Conservation (phyloP, 1,140 invertebrate genomes). For the Diorhabda carinulata region DNA sequence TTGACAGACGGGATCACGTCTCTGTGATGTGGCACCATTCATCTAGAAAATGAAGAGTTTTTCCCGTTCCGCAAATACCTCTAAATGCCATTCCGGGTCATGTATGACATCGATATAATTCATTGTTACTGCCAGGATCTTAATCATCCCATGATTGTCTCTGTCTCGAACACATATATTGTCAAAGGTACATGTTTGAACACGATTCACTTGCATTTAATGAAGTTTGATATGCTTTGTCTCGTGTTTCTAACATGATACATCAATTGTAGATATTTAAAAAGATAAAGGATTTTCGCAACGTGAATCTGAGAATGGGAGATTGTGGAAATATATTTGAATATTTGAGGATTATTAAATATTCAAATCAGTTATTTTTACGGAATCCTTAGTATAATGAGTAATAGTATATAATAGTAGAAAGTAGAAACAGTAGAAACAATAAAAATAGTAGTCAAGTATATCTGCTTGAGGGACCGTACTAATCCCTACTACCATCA, state of each 20-base stretch:
- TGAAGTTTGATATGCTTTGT: neutral
- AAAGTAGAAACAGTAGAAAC: too few species aligned
- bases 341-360: too few species aligned
- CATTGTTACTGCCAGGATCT: constrained; percentile 1
- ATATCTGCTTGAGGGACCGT: too few species aligned
- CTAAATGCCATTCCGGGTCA: neutral
- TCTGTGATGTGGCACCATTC: neutral
- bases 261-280: too few species aligned
- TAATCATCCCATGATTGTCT: neutral
- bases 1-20: neutral
- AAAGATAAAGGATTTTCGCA: too few species aligned
- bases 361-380: too few species aligned
- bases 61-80: constrained; percentile 1
- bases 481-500: too few species aligned
- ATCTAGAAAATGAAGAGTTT: neutral
- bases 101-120: neutral
- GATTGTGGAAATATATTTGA: too few species aligned
- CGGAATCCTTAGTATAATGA: too few species aligned
- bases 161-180: neutral
- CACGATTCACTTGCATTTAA: neutral
- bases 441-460: too few species aligned
- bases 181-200: constrained; percentile 1
- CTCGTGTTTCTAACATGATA: neutral
- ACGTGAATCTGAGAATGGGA: too few species aligned
- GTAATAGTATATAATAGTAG: too few species aligned